A percentile compares a stretch with the other conserved stretches of the same genome.
Evolutionary conservation across 2,113 vertebrate genomes (phyloP).

Genomic region (Riparia riparia): DNA sequence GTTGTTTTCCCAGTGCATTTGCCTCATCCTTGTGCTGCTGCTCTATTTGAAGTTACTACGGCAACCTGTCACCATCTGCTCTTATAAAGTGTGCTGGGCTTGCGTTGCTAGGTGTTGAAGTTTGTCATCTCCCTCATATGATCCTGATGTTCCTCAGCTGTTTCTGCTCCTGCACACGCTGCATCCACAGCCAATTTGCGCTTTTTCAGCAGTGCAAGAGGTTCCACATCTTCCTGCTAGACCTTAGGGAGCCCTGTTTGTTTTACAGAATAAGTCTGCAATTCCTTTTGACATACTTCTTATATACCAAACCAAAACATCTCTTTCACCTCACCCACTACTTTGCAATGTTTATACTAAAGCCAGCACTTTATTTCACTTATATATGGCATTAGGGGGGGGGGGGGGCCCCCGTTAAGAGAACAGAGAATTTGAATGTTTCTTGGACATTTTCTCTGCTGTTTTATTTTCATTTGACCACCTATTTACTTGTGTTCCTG

Average conservation of each 20-base stretch:
- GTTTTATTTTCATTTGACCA: neutral
- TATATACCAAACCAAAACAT: neutral
- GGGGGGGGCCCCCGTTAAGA: too few relatives aligned
- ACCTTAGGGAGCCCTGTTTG: neutral
- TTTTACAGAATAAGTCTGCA: neutral
- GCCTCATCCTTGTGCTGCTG: constrained; percentile 58
- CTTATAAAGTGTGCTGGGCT: constrained; percentile 71
- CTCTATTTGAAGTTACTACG: constrained; percentile 80
- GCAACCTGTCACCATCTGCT: constrained; percentile 80
- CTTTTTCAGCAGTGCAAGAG: neutral
- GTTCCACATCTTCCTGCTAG: neutral
- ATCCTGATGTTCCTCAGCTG: neutral
- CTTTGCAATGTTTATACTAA: neutral
- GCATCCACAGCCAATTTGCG: neutral
- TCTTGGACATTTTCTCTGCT: neutral
- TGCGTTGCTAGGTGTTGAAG: constrained; percentile 75
- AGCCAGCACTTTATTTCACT: neutral
- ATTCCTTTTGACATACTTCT: neutral
- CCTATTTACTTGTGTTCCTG: neutral
- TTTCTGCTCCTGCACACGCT: neutral
- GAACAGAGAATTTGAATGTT: neutral
- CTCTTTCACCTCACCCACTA: neutral
- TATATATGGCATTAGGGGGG: neutral
- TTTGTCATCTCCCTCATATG: constrained; percentile 50
- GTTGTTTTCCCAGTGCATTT: constrained; percentile 29